Conservation (phyloP, 2,113 vertebrate genomes). For the Pantherophis guttatus region DNA sequence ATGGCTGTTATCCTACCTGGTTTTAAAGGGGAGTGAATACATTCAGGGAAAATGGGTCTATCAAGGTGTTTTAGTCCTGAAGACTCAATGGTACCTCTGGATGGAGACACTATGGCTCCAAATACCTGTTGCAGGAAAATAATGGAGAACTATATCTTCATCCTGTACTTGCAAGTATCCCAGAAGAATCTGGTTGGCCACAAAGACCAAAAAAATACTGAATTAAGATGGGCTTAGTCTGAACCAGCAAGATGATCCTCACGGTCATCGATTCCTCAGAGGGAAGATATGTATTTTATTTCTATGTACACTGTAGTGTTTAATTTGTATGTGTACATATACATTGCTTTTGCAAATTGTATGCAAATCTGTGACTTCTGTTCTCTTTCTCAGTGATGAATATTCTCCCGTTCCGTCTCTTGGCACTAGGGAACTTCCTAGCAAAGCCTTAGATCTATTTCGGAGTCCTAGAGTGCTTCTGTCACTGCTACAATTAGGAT, state of each 20-base stretch:
- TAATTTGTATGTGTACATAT: not conserved
- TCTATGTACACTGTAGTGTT: not conserved
- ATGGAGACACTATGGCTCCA: not conserved
- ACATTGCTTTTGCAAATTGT: not conserved
- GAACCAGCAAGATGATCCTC: not conserved
- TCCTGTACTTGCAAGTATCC: not conserved
- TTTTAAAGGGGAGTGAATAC: not conserved
- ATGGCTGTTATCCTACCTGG: not conserved
- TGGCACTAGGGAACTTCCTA: not conserved
- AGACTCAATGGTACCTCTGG: not conserved
- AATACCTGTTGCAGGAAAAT: not conserved
- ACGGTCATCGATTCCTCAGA: not conserved
- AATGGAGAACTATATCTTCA: not conserved
- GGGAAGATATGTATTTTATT: not conserved
- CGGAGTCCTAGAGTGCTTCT: not conserved
- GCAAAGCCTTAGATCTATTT: not conserved
- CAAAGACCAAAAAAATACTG: not conserved
- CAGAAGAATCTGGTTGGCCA: not conserved
- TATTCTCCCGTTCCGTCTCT: not conserved
- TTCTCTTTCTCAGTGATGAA: not conserved
- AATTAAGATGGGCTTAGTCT: not conserved
- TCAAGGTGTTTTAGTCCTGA: not conserved
- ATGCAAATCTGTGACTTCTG: not conserved
- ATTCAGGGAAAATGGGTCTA: not conserved
- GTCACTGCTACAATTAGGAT: not conserved